Base-by-base conservation (phyloP, 2,797 vertebrate genomes). In the Moxostoma hubbsi region DNA sequence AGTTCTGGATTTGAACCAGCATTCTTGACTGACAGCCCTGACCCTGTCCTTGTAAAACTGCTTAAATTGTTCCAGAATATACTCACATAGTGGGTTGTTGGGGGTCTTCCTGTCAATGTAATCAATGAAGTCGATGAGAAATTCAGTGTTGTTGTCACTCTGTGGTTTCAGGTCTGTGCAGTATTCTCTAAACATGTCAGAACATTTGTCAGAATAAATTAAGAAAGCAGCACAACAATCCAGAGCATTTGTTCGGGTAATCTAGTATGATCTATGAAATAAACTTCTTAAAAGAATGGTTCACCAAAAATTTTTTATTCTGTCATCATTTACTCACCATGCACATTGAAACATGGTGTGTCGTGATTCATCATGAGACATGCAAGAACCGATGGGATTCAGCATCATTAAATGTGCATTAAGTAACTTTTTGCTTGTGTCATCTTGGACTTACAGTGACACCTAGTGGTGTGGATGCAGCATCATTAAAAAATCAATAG, bases 101-200 rank as follows among this genome's bases (percentile, higher is more conserved):
- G 97, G 97, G 47, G 95, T 96, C 90, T 96, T 92, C 71, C 88
- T 93, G 89, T 99, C 97, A 81, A 99, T 97, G 92, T 96, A 96
- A 66, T 95, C 89, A 88, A 93, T 96, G 90, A 99, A 98, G 83
- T 96, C 95, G 82, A 94, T 92, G 63, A 98, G 95, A 90, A 97
- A 99, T 86, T 97, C 96, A 0, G 95, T 98, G 91, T 97, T 98
- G 90, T 96, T 96, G 77, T 93, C 93, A 15, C 94, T 63, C 72
- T 65, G 93, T 53, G 91, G 91, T 86, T 95, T 96, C 78, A 98
- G 85, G 79, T 97, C 96, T 53, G 73, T 95, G 86, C 97, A 99
- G 88, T 98, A 99, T 84, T 95, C 89, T 89, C 97, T 99, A 76
- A 61, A 70, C 24, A 73, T 50, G 63, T 9, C 68, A 1, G 9